Conservation (phyloP, 2,797 vertebrate species). For the Scyliorhinus canicula region DNA sequence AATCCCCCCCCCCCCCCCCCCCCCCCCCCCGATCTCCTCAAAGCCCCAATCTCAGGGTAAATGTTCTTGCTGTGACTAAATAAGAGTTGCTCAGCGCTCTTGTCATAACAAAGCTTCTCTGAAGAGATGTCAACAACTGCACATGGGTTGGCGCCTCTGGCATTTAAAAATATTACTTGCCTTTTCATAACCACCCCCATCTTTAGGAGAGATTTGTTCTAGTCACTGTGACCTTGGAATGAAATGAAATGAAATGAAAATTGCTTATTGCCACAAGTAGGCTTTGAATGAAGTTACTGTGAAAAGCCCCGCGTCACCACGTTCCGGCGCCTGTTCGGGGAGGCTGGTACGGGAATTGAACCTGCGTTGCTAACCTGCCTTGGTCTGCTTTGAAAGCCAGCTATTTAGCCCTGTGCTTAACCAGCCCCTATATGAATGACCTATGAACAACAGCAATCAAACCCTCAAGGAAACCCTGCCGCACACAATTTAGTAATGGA, state of each 20-base stretch:
- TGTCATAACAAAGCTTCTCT: constrained; percentile 12
- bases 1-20: too few species aligned
- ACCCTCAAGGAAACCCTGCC: neutral
- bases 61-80: neutral
- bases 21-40: neutral
- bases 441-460: neutral
- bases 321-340: too few species aligned
- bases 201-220: neutral
- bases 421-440: too few species aligned
- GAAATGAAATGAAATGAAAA: too few species aligned
- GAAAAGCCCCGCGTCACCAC: too few species aligned
- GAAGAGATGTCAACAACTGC: neutral
- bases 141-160: neutral
- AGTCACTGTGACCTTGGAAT: neutral
- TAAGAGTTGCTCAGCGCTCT: neutral
- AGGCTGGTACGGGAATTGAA: too few species aligned
- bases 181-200: neutral
- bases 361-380: too few species aligned
- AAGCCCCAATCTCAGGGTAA: neutral
- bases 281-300: too few species aligned
- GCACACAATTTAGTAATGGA: neutral
- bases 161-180: neutral
- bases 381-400: too few species aligned
- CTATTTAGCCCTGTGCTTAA: too few species aligned
- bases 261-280: too few species aligned